A percentile compares a stretch with the other conserved stretches of the same genome.
Evolutionary conservation across 2,888 invertebrate genomes (phyloP).

Genomic region (Lymantria monacha): DNA sequence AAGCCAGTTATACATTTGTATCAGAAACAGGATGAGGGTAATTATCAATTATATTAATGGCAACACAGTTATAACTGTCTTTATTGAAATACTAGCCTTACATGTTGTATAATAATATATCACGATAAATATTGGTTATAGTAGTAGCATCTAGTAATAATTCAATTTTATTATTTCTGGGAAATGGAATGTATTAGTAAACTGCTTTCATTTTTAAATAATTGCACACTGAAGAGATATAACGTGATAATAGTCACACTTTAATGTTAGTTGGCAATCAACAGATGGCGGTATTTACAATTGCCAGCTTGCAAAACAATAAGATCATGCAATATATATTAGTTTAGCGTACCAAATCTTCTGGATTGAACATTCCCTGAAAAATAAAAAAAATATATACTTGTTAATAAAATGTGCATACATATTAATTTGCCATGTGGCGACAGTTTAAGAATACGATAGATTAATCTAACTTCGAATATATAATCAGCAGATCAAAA

Average conservation of each 20-base stretch:
- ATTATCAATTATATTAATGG: conserved; percentile 9
- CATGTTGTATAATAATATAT: conserved; percentile 25
- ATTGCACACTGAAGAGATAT: conserved; percentile 61
- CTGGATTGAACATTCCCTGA: conserved; percentile 94
- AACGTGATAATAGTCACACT: conserved; percentile 17
- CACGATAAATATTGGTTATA: conserved; percentile 21
- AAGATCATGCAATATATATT: conserved; percentile 64
- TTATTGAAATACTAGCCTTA: conserved; percentile 26
- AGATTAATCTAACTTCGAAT: too few species aligned
- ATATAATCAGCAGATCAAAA: too few species aligned
- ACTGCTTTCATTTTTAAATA: conserved; percentile 24
- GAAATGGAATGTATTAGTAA: conserved; percentile 53
- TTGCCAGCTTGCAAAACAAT: conserved; percentile 54
- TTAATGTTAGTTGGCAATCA: conserved; percentile 39
- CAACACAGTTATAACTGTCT: conserved; percentile 7
- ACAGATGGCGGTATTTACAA: conserved; percentile 62
- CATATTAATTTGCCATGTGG: neutral
- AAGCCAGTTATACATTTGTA: neutral
- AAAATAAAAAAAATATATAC: conserved; percentile 66
- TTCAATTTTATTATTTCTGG: conserved; percentile 22
- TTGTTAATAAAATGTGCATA: neutral
- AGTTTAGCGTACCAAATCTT: conserved; percentile 86
- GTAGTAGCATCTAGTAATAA: conserved; percentile 26
- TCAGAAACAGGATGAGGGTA: neutral
- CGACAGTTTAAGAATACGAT: too few species aligned